phyloP scores from a whole-genome alignment of 2,888 invertebrate species.

The Hydrotaea diabolus region DNA sequence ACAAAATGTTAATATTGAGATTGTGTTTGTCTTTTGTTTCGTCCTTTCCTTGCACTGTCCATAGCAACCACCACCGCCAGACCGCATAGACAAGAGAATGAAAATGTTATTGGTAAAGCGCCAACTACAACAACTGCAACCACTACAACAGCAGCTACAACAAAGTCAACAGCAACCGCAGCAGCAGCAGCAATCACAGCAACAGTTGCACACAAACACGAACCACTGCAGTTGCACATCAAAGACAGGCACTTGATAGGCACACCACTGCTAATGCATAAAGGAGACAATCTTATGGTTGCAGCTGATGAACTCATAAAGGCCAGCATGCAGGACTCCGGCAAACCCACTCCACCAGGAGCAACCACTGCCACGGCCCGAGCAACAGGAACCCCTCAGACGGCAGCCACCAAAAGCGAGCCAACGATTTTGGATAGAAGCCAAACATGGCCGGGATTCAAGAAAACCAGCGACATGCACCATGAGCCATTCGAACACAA shows the following conservation, averaged over 20 bases:
- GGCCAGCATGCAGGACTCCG: conserved; percentile 59
- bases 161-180: conserved; percentile 24
- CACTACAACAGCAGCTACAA: conserved; percentile 40
- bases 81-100: conserved; percentile 47
- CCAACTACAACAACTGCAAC: conserved; percentile 45
- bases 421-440: conserved; percentile 31
- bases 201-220: conserved; percentile 71
- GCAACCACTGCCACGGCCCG: conserved; percentile 48
- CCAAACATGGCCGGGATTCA: conserved; percentile 38
- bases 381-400: conserved; percentile 32
- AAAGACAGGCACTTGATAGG: conserved; percentile 79
- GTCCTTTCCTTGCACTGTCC: neutral
- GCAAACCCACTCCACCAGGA: conserved; percentile 19
- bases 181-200: conserved; percentile 44
- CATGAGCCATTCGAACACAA: conserved; percentile 14
- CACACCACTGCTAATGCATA: conserved; percentile 79
- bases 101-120: conserved; percentile 45
- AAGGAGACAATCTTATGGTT: conserved; percentile 78
- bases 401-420: conserved; percentile 4
- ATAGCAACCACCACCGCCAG: conserved; percentile 50
- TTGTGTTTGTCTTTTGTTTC: conserved; percentile 44
- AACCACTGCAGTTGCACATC: conserved; percentile 76
- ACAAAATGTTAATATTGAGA: conserved; percentile 41
- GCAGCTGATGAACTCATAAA: conserved; percentile 76
- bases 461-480: conserved; percentile 18